Evolutionary conservation across 1,140 invertebrate genomes (phyloP).

Genomic region (Drosophila nebulosa): DNA sequence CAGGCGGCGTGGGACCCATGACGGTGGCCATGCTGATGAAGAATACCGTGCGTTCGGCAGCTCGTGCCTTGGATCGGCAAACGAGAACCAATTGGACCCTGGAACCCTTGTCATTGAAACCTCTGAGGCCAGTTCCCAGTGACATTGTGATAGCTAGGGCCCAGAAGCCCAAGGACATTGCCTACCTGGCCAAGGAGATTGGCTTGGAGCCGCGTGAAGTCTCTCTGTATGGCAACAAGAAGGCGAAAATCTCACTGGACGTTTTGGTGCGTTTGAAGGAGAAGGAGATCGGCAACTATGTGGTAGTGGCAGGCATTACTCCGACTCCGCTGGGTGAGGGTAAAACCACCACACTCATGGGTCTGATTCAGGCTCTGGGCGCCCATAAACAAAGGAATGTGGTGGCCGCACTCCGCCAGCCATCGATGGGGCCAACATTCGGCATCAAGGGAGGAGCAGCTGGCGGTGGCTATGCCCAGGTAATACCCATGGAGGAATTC

Average conservation of each 20-base stretch:
- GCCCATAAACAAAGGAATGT: constrained; percentile 93
- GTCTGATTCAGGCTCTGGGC: constrained; percentile 94
- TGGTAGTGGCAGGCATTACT: constrained; percentile 98
- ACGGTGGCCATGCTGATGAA: constrained; percentile 99
- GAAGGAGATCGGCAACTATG: constrained; percentile 92
- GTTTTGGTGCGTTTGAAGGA: constrained; percentile 89
- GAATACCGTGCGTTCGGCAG: constrained; percentile 94
- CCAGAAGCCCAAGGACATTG: constrained; percentile 94
- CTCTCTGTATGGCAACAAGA: constrained; percentile 95
- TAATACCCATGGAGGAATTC: constrained; percentile 99
- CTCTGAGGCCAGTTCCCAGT: constrained; percentile 87
- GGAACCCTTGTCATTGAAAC: constrained; percentile 83
- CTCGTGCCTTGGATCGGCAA: constrained; percentile 83
- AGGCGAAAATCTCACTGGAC: constrained; percentile 95
- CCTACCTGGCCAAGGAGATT: constrained; percentile 90
- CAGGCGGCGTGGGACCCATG: constrained; percentile 99
- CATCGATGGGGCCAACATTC: constrained; percentile 99
- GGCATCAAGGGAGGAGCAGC: constrained; percentile 91
- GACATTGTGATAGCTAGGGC: constrained; percentile 94
- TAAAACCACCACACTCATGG: constrained; percentile 97
- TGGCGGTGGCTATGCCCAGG: constrained; percentile 83
- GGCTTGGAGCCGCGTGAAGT: constrained; percentile 91
- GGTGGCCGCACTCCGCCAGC: constrained; percentile 98
- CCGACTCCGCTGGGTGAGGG: constrained; percentile 98
- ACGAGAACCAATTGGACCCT: constrained; percentile 85